Percentiles rank a stretch among this genome's conserved stretches.
Evolutionary conservation across 2,888 invertebrate species (phyloP).

Genomic region (Atherix ibis): DNA sequence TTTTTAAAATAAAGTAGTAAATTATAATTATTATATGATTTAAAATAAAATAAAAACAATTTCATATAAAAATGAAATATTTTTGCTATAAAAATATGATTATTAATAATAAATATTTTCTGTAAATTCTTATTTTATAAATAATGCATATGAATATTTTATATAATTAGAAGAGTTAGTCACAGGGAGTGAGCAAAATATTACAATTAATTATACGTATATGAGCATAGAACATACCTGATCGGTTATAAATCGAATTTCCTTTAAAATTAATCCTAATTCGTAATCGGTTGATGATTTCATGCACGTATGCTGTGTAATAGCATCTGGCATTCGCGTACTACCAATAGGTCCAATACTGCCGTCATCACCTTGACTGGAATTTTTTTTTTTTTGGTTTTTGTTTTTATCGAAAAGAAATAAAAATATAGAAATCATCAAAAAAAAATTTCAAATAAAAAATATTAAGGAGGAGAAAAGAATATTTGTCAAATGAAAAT

Average conservation of each 20-base stretch:
- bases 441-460: neutral
- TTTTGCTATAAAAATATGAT: no score
- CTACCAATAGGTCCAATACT: conserved; percentile 42
- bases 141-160: no score
- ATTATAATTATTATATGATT: no score
- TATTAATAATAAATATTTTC: no score
- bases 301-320: conserved; percentile 70
- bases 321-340: conserved; percentile 56
- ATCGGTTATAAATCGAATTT: conserved; percentile 83
- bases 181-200: neutral
- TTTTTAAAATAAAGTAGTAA: no score
- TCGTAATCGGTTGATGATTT: conserved; percentile 73
- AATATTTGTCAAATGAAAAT: no score
- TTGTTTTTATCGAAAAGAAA: no score
- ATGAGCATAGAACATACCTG: conserved; percentile 40
- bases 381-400: no score
- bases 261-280: conserved; percentile 86
- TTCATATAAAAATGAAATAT: no score
- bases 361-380: conserved; percentile 32
- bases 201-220: neutral
- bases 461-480: neutral
- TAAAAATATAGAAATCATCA: neutral
- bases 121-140: no score
- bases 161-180: neutral
- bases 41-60: no score